Conservation (phyloP, 2,888 invertebrate species). For the Nomada fucata region DNA sequence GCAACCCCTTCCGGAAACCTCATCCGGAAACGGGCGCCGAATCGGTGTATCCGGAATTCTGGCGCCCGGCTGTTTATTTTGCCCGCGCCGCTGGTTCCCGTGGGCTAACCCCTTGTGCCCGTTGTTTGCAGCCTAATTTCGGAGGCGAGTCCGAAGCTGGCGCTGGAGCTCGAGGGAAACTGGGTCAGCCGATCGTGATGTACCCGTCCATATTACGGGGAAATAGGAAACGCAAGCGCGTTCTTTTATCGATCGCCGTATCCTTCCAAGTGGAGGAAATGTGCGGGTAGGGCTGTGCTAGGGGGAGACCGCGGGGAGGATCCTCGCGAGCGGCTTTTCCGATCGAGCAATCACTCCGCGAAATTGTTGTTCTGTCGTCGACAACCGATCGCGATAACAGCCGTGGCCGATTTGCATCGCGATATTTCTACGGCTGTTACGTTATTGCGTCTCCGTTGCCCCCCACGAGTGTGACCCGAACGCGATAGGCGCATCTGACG, state of each 20-base stretch:
- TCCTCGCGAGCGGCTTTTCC: constrained; percentile 33
- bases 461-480: not conserved
- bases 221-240: constrained; percentile 53
- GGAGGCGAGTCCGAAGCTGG: constrained; percentile 1
- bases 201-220: constrained; percentile 35
- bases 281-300: not conserved
- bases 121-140: constrained; percentile 44
- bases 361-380: constrained; percentile 51
- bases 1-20: not conserved
- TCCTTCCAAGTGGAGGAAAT: constrained; percentile 9
- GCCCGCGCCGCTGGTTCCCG: not conserved
- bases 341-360: constrained; percentile 44
- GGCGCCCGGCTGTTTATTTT: constrained; percentile 4
- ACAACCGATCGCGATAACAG: constrained; percentile 41
- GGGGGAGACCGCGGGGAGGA: not conserved
- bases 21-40: not conserved
- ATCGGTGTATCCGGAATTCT: not conserved
- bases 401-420: constrained; percentile 21
- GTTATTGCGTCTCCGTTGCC: constrained; percentile 10
- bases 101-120: not conserved
- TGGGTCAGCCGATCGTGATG: constrained; percentile 49
- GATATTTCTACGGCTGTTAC: constrained; percentile 2
- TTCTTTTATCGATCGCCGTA: constrained; percentile 47
- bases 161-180: constrained; percentile 11
- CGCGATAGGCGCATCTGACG: not conserved